Percentiles rank a stretch among this genome's conserved stretches.
Conservation (phyloP, 2,113 vertebrate species). For the Elgaria multicarinata region DNA sequence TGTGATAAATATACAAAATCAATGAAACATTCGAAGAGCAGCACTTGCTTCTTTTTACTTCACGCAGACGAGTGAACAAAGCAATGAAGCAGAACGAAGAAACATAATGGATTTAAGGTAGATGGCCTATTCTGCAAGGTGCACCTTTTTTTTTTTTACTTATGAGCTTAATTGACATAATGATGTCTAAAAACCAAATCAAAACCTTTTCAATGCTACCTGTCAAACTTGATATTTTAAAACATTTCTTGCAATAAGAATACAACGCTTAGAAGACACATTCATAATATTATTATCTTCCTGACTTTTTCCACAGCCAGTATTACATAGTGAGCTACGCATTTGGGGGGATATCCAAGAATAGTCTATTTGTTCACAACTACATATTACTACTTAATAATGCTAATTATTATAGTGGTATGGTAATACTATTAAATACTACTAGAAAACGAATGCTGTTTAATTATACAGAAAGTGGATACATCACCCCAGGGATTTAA, state of each 20-base stretch:
- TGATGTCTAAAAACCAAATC: conserved; percentile 78
- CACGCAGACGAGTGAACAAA: conserved; percentile 79
- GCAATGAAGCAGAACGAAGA: conserved; percentile 81
- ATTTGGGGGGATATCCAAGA: conserved; percentile 31
- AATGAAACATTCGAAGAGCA: conserved; percentile 70
- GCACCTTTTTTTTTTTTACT: conserved; percentile 65
- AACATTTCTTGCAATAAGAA: conserved; percentile 35
- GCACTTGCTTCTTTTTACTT: conserved; percentile 74
- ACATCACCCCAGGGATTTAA: conserved; percentile 56
- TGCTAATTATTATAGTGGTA: conserved; percentile 41
- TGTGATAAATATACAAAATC: conserved; percentile 59
- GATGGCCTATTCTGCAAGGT: conserved; percentile 79
- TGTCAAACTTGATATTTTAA: conserved; percentile 65
- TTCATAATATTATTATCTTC: conserved; percentile 31
- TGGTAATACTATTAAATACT: conserved; percentile 43
- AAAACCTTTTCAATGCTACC: conserved; percentile 69
- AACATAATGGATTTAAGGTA: conserved; percentile 82
- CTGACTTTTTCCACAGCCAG: conserved; percentile 20
- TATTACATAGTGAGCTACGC: not conserved
- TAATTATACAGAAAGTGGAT: not conserved
- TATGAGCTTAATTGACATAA: conserved; percentile 74
- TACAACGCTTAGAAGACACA: conserved; percentile 46
- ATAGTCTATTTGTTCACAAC: conserved; percentile 53
- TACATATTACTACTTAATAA: conserved; percentile 46
- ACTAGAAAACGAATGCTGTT: conserved; percentile 20